These are phyloP conservation scores for Netelia virgata DNA, from an alignment of 2,888 invertebrate species.

Conservation along the genomic window DNA sequence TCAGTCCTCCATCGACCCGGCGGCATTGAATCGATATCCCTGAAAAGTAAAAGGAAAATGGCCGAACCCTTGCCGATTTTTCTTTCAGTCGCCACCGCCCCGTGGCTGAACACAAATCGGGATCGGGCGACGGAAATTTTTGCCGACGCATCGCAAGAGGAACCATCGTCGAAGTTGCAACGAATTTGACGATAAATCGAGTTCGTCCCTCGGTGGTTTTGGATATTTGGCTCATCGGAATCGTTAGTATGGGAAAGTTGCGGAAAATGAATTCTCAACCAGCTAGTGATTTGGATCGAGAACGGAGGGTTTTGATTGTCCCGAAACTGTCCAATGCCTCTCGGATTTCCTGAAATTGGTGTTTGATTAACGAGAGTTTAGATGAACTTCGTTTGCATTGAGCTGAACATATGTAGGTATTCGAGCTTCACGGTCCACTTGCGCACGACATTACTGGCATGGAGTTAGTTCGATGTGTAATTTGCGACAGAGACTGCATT, in stretches of 20 bases:
- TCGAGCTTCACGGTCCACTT: slow-evolving; percentile 36
- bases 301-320: slow-evolving; percentile 48
- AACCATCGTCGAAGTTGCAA: slow-evolving; percentile 35
- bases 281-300: slow-evolving; percentile 18
- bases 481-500: not conserved
- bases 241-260: slow-evolving; percentile 4
- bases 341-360: slow-evolving; percentile 57
- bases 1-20: slow-evolving; percentile 10
- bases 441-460: not conserved
- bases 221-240: slow-evolving; percentile 37
- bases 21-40: slow-evolving; percentile 26
- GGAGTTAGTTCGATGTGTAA: not conserved
- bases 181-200: slow-evolving; percentile 56
- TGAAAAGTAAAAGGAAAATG: slow-evolving; percentile 6
- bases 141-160: slow-evolving; percentile 29
- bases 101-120: slow-evolving; percentile 14
- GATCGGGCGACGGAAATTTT: slow-evolving; percentile 29
- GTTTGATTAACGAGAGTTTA: slow-evolving; percentile 66
- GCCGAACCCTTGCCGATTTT: not conserved
- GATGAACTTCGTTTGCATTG: slow-evolving; percentile 41
- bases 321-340: slow-evolving; percentile 39
- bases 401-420: slow-evolving; percentile 18
- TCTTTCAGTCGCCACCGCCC: not conserved
- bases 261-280: slow-evolving; percentile 43
- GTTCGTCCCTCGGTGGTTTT: not conserved